These are phyloP conservation scores for Leptoteleia sp. DNA, from an alignment of 1,140 invertebrate species.

Conservation along the genomic window DNA sequence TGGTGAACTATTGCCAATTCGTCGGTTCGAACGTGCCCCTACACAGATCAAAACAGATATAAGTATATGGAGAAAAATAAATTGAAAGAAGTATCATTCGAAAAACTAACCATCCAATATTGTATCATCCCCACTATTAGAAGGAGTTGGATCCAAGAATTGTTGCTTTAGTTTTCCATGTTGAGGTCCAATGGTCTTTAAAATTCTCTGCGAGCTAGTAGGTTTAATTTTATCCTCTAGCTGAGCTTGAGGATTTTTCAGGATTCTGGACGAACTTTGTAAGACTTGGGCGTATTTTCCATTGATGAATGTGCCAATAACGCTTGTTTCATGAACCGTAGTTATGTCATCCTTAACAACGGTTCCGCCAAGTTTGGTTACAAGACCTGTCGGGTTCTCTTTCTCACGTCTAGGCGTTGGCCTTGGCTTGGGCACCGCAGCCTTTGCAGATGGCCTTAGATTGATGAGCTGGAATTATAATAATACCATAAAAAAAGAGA, in stretches of 20 bases:
- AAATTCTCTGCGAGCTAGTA: conserved; percentile 84
- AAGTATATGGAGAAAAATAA: conserved; percentile 6
- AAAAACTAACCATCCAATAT: conserved; percentile 31
- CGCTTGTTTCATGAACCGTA: conserved; percentile 92
- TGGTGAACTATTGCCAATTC: conserved; percentile 66
- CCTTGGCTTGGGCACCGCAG: conserved; percentile 68
- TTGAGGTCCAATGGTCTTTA: conserved; percentile 87
- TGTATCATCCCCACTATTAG: conserved; percentile 77
- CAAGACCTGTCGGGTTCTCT: conserved; percentile 87
- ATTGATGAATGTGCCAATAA: conserved; percentile 92
- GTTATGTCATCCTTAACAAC: conserved; percentile 91
- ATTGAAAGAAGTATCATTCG: neutral
- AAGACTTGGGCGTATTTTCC: conserved; percentile 93
- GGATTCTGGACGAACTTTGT: conserved; percentile 86
- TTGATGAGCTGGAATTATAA: conserved; percentile 79
- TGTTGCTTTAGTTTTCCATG: conserved; percentile 78
- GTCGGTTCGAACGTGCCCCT: conserved; percentile 69
- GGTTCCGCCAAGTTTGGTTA: conserved; percentile 90
- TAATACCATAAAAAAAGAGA: too few relatives aligned
- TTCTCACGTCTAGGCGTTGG: conserved; percentile 79
- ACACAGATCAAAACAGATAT: too few relatives aligned
- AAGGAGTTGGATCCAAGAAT: conserved; percentile 85
- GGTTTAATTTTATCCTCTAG: conserved; percentile 83
- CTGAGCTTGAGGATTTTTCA: conserved; percentile 65
- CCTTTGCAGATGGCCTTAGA: conserved; percentile 77